Base-by-base conservation (phyloP, 2,797 vertebrate genomes). In the Characodon lateralis region DNA sequence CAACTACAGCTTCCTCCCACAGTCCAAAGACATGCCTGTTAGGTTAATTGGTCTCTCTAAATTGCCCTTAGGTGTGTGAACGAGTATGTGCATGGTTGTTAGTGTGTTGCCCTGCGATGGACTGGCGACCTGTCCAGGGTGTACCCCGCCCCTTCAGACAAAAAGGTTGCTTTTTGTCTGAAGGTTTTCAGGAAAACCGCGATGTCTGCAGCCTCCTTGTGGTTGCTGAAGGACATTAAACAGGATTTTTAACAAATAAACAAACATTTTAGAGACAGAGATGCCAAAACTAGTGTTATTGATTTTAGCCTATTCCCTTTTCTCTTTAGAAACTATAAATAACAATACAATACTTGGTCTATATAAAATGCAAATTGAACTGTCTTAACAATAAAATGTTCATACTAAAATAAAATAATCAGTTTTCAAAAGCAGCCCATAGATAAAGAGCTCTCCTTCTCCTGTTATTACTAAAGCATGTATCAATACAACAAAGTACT, bases 401-500 rank as follows among this genome's bases (percentile, higher is more conserved):
- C 9, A 6, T n/a, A 12, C 3, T n/a, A 41, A 41, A 43, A 68
- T 4, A 24, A 12, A 68, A 68, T 26, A 56, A 56, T 2, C 6
- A 0, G 1, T 41, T 12, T 43, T n/a, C 0, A 12, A 66, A 24
- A 41, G 13, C 24, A 10, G 5, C 0, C 0, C 31, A 65, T 39
- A 39, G 35, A 20, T 22, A 39, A 3, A 9, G 65, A 68, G 9
- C 1, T 43, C 35, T 68, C 35, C 6, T 22, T 41, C 5, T 46
- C 10, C n/a, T 3, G 12, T 68, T n/a, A 14, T 43, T 5, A 2
- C 10, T 24, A 39, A 68, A 46, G 16, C 2, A 26, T 12, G n/a
- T 14, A 43, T 13, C 13, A n/a, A 46, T 9, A 5, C 9, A 66
- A 16, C 16, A 53, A 53, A 53, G 16, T 53, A 2, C 22, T 66